These are phyloP conservation scores for Clytia hemisphaerica DNA, from an alignment of 30 jellyfish, hydroid and myxozoan genomes.

Conservation along the genomic window DNA sequence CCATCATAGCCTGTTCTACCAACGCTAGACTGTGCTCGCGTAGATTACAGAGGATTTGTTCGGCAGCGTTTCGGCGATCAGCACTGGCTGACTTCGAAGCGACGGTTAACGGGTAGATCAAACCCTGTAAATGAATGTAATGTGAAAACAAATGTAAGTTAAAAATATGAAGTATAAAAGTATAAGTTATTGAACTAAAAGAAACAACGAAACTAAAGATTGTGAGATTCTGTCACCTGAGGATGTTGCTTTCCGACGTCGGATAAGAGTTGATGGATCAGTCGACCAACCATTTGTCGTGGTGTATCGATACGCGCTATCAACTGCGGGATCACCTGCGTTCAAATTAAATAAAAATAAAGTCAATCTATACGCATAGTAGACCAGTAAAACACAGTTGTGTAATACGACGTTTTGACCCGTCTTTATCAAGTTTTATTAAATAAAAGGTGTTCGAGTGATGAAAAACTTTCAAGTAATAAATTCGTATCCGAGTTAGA, in stretches of 20 bases:
- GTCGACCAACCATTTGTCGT: slow-evolving; percentile 68
- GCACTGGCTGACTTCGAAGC: slow-evolving; percentile 86
- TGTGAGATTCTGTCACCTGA: too few relatives aligned
- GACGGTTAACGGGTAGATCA: slow-evolving; percentile 92
- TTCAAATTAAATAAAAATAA: neutral
- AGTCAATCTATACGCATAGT: neutral
- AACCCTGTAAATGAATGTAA: slow-evolving; percentile 48
- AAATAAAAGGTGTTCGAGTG: too few relatives aligned
- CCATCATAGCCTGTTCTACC: slow-evolving; percentile 98
- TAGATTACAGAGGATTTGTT: slow-evolving; percentile 70
- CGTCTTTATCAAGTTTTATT: too few relatives aligned
- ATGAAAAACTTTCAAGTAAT: too few relatives aligned
- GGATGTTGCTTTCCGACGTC: slow-evolving; percentile 98
- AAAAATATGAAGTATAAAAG: too few relatives aligned
- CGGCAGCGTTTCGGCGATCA: slow-evolving; percentile 86
- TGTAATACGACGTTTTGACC: too few relatives aligned
- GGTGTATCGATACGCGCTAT: slow-evolving; percentile 98
- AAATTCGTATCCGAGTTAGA: too few relatives aligned
- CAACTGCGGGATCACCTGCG: slow-evolving; percentile 96
- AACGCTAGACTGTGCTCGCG: slow-evolving; percentile 88
- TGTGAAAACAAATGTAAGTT: too few relatives aligned
- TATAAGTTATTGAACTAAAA: too few relatives aligned
- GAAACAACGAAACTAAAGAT: too few relatives aligned
- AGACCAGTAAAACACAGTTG: too few relatives aligned
- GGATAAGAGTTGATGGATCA: slow-evolving; percentile 78